Evolutionary conservation across 2,113 vertebrate species (phyloP), one percentile per base, ranked within the genome.

Genomic region (Chrysemys picta): DNA sequence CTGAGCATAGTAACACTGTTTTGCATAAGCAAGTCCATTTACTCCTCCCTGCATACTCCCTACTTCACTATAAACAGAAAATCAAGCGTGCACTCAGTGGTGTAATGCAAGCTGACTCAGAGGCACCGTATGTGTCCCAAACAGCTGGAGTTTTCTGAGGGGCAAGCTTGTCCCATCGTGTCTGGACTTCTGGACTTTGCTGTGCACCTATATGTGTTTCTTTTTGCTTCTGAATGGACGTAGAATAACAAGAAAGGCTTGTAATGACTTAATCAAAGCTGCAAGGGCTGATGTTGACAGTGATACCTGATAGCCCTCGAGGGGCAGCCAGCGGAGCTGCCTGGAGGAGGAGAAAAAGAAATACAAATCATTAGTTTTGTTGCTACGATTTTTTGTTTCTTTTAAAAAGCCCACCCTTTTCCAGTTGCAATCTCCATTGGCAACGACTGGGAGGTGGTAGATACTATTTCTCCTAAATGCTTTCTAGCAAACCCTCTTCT

Each of bases 281-380:
- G 50, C 87, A 54, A 0, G 82, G 84, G 79, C 79, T 93, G 75
- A 31, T 65, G n/a, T 91, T 95, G 95, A 89, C 59, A 94, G 65
- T 93, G 94, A 92, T 86, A 96, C 82, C 2, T 21, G 88, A 97
- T 92, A 96, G 4, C 47, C 75, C 93, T 91, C 82, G 0, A 9
- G 85, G 85, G 94, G 54, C 84, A 95, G 75, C n/a, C 24, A 3
- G 0, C n/a, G 72, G 81, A 80, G 85, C 80, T 91, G 85, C 88
- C 50, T 29, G 50, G 50, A 65, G 82, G 50, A 45, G 31, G 80
- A 50, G 83, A 89, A 42, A 25, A 76, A 94, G 84, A 35, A 94
- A 89, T 79, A 95, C 29, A 89, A 92, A 75, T 96, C 93, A 96
- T 95, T 92, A 92, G 94, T 94, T 91, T 97, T 80, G 54, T 79